Base-by-base conservation (phyloP, 1,140 invertebrate species). In the Procambarus virginalis region DNA sequence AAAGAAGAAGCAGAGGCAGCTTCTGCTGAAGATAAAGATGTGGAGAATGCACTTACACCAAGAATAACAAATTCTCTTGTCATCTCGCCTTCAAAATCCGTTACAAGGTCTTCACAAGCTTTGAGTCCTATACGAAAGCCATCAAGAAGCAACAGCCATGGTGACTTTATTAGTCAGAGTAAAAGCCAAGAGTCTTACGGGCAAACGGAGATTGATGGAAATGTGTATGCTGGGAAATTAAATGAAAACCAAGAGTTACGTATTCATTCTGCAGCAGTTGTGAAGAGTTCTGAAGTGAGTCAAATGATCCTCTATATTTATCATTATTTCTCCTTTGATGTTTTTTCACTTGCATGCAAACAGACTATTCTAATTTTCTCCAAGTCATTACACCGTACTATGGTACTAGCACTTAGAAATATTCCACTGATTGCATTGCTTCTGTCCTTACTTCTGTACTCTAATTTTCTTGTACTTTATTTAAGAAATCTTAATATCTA, bases 191-290 rank as follows among this genome's bases (percentile, higher is more conserved):
- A 76, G 8, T 45, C 70, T 2, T 55, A 58, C 14, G 3, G 34
- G 4, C 58, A 68, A 49, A 55, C 80, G 20, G 20, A 70, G 48
- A 34, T 49, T 78, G 68, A 73, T 68, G 68, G 6, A 46, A 20
- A 5, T 68, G 14, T 70, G 45, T 73, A 73, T 55, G 58, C 12
- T 48, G 80, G 80, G 8, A 58, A 82, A 22, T 82, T 82, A 48
- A 60, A 51, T n/a, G 75, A 86, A 9, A 46, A 17, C 6, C 84
- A 86, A 68, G 84, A 86, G 17, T 48, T 86, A 17, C 76, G 48
- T 58, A 86, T 86, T 10, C 84, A 87, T 55, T 87, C 77, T 73
- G 78, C 78, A 14, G 86, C 86, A 2, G 77, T 87, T 34, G 86
- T 80, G 14, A 87, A 80, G 60, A 87, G 77, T 70, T 81, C 77